Percentiles rank a stretch among this genome's conserved stretches.
Conservation (phyloP, 2,888 invertebrate species). For the Lithophane socia region DNA sequence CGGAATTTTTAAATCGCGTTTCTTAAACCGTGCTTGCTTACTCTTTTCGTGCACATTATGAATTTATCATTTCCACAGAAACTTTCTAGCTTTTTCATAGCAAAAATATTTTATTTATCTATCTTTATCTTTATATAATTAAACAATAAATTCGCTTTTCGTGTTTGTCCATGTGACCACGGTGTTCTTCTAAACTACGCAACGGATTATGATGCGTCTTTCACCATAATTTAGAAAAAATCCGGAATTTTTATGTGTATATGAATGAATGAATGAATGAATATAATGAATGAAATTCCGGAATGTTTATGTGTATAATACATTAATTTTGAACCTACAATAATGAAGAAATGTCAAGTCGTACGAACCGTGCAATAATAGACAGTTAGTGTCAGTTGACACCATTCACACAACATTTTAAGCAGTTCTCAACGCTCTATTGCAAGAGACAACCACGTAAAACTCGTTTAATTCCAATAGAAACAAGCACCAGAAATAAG, state of each 20-base stretch:
- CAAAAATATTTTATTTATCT: background rate
- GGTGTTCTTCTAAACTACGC: background rate
- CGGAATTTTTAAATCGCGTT: background rate
- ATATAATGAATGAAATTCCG: too few relatives aligned
- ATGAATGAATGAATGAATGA: too few relatives aligned
- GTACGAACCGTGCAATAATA: background rate
- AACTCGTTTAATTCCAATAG: conserved; percentile 45
- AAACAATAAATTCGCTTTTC: background rate
- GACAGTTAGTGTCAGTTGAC: too few relatives aligned
- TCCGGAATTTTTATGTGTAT: background rate
- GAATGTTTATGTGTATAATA: background rate
- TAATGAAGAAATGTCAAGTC: background rate
- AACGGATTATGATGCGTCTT: background rate
- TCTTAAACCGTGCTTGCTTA: background rate
- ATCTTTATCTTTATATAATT: background rate
- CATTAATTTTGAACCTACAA: background rate
- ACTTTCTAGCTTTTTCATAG: background rate
- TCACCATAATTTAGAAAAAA: background rate
- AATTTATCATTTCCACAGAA: background rate
- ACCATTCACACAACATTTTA: background rate
- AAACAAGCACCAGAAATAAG: conserved; percentile 47
- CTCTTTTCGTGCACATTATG: background rate
- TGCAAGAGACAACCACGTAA: background rate
- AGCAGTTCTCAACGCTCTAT: background rate
- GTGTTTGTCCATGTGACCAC: background rate